phyloP scores from a whole-genome alignment of 1,140 invertebrate species.

The Calycopis cecrops region DNA sequence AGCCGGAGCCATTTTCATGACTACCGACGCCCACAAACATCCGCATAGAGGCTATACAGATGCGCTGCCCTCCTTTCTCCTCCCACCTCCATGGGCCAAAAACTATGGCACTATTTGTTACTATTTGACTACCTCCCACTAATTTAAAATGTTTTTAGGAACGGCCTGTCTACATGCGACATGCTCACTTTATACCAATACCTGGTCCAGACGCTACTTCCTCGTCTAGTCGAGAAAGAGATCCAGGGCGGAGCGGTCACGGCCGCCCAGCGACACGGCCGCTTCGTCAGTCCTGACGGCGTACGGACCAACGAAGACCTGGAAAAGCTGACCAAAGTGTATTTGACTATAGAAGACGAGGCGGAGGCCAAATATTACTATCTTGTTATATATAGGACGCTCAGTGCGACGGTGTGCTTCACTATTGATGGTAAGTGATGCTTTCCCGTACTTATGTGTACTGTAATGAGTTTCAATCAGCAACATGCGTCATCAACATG shows the following conservation, averaged over 20 bases:
- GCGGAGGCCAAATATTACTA: constrained; percentile 79
- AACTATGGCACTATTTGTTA: too few relatives aligned
- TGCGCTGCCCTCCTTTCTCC: too few relatives aligned
- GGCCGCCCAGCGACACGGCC: constrained; percentile 57
- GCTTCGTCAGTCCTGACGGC: constrained; percentile 58
- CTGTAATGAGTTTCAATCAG: too few relatives aligned
- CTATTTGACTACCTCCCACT: too few relatives aligned
- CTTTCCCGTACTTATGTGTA: background rate
- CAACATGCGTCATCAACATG: too few relatives aligned
- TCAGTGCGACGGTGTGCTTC: constrained; percentile 87
- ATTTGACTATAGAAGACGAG: constrained; percentile 77
- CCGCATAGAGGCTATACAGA: too few relatives aligned
- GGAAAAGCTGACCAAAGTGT: constrained; percentile 83
- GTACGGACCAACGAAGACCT: constrained; percentile 78
- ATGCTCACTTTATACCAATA: constrained; percentile 91
- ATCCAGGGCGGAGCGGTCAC: constrained; percentile 78
- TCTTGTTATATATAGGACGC: constrained; percentile 86
- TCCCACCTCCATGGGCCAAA: too few relatives aligned
- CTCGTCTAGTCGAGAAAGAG: constrained; percentile 84
- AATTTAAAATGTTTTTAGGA: constrained; percentile 80
- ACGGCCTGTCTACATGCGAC: constrained; percentile 87
- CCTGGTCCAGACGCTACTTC: constrained; percentile 84
- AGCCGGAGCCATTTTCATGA: too few relatives aligned
- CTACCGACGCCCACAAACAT: too few relatives aligned
- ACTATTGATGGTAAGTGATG: constrained; percentile 80